These are phyloP conservation scores for Lepidonotus clava DNA, from an alignment of 2,888 invertebrate species.

Conservation along the genomic window DNA sequence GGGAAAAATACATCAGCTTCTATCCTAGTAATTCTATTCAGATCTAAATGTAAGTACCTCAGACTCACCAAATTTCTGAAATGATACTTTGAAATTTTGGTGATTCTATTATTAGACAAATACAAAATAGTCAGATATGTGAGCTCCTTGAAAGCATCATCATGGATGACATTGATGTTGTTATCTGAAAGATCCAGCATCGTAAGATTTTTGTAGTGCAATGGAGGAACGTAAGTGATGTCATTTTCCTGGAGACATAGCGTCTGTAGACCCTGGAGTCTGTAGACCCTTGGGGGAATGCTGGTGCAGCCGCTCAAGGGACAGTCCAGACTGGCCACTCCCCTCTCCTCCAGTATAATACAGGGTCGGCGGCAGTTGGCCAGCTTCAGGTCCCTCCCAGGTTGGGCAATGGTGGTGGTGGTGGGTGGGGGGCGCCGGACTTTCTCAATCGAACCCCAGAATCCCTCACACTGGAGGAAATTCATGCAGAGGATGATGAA, in stretches of 20 bases:
- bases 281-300: not conserved
- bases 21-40: not conserved
- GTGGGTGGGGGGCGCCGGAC: no score
- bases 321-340: not conserved
- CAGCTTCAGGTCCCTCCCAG: no score
- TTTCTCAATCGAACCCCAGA: no score
- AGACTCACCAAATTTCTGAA: not conserved
- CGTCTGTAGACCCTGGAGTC: not conserved
- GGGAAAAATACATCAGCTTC: not conserved
- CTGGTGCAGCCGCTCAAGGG: not conserved
- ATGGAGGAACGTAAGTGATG: not conserved
- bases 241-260: not conserved
- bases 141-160: not conserved
- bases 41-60: slow-evolving; percentile 1
- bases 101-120: slow-evolving; percentile 30
- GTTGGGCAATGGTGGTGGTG: no score
- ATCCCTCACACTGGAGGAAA: no score
- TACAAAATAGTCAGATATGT: not conserved
- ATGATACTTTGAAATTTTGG: not conserved
- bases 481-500: no score
- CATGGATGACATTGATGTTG: slow-evolving; percentile 14
- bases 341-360: no score
- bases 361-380: no score
- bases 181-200: slow-evolving; percentile 8
- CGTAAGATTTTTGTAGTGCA: not conserved